Percentiles rank a stretch among this genome's conserved stretches.
Evolutionary conservation across 2,113 vertebrate genomes (phyloP).

Genomic region (Pontoporia blainvillei): DNA sequence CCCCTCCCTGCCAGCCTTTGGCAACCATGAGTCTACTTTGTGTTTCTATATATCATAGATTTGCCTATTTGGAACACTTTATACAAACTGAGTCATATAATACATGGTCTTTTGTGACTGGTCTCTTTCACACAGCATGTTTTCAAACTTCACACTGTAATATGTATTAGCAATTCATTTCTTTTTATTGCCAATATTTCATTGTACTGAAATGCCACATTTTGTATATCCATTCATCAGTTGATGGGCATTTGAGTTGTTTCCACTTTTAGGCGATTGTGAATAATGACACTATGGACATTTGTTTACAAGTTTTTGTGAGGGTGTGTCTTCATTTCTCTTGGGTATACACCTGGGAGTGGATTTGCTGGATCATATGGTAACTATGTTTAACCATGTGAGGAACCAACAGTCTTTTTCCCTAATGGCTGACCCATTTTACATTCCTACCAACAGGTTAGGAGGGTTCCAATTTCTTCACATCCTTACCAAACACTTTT

Average conservation of each 20-base stretch:
- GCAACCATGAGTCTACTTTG: not conserved
- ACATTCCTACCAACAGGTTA: not conserved
- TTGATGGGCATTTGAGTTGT: not conserved
- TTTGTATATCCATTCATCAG: not conserved
- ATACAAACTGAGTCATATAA: not conserved
- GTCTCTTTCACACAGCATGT: not conserved
- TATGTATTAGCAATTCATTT: not conserved
- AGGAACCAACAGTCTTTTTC: not conserved
- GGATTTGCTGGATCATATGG: not conserved
- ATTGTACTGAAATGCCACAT: not conserved
- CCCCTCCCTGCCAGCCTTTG: not conserved
- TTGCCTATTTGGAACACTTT: not conserved
- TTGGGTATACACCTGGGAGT: not conserved
- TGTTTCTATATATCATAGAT: not conserved
- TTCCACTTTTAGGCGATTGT: not conserved
- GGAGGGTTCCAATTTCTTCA: not conserved
- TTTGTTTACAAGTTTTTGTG: not conserved
- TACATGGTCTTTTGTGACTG: not conserved
- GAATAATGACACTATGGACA: not conserved
- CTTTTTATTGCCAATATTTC: not conserved
- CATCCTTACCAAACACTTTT: not conserved
- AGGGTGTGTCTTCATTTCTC: not conserved
- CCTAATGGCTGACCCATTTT: not conserved
- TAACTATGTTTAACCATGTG: not conserved
- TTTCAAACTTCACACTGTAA: not conserved